phyloP scores from a whole-genome alignment of 1,140 invertebrate species.

The Chrysomallon squamiferum region DNA sequence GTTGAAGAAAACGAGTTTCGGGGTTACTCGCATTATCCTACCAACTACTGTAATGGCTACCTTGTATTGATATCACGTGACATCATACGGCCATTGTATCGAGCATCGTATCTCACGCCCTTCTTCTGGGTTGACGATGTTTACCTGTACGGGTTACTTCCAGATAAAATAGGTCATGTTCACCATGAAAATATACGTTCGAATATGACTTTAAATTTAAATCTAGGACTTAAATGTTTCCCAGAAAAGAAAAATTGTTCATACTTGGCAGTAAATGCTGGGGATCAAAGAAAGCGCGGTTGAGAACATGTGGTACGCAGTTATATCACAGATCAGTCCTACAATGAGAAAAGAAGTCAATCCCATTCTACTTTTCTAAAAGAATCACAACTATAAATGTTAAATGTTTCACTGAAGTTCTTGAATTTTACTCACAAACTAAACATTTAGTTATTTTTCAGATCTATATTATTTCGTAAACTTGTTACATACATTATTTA shows the following conservation, averaged over 20 bases:
- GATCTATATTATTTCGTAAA: no score
- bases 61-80: slow-evolving; percentile 59
- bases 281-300: background rate
- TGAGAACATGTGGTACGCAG: slow-evolving; percentile 13
- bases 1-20: slow-evolving; percentile 30
- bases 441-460: no score
- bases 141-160: slow-evolving; percentile 60
- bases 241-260: slow-evolving; percentile 9
- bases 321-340: background rate
- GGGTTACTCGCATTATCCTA: slow-evolving; percentile 32
- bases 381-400: no score
- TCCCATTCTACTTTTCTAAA: no score
- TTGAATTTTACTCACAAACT: no score
- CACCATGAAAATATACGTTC: slow-evolving; percentile 19
- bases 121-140: slow-evolving; percentile 64
- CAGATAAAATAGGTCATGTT: slow-evolving; percentile 26
- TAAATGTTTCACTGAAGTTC: no score
- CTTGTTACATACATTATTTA: no score
- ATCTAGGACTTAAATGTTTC: slow-evolving; percentile 26
- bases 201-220: slow-evolving; percentile 28
- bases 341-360: background rate
- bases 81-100: slow-evolving; percentile 55
- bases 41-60: slow-evolving; percentile 62
- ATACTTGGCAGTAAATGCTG: slow-evolving; percentile 14
- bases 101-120: slow-evolving; percentile 40